Conservation (phyloP, 2,888 invertebrate genomes). For the Lordiphosa fenestrarum region DNA sequence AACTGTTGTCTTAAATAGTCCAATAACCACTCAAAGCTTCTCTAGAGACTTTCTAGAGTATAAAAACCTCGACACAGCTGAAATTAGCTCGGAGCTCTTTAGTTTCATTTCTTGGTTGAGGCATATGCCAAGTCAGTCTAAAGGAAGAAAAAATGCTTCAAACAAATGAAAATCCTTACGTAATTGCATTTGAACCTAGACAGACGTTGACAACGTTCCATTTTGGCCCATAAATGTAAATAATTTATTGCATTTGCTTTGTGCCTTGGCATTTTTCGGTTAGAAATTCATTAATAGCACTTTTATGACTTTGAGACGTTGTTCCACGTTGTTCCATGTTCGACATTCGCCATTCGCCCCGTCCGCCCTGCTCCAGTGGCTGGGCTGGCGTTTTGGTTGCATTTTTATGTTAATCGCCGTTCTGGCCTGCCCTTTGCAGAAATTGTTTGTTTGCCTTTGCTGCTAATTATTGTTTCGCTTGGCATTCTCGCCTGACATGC, state of each 20-base stretch:
- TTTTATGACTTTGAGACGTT: slow-evolving; percentile 65
- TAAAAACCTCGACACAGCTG: no score
- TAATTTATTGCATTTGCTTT: slow-evolving; percentile 69
- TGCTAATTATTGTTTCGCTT: slow-evolving; percentile 76
- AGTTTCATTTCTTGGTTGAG: no score
- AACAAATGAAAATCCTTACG: slow-evolving; percentile 53
- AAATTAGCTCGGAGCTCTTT: no score
- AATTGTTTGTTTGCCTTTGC: slow-evolving; percentile 40
- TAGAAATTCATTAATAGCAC: slow-evolving; percentile 73
- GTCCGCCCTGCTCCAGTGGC: neutral
- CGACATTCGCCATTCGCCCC: slow-evolving; percentile 9
- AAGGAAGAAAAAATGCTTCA: slow-evolving; percentile 7
- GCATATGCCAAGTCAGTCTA: neutral
- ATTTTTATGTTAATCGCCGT: slow-evolving; percentile 69
- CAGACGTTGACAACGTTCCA: slow-evolving; percentile 32
- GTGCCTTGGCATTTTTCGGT: slow-evolving; percentile 46
- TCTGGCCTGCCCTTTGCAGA: slow-evolving; percentile 39
- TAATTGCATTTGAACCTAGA: slow-evolving; percentile 73
- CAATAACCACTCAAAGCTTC: no score
- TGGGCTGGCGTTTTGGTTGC: slow-evolving; percentile 44
- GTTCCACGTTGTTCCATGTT: slow-evolving; percentile 12
- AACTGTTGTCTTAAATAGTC: no score
- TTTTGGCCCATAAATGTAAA: slow-evolving; percentile 56
- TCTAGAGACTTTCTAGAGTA: no score
- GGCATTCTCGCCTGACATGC: slow-evolving; percentile 63